Evolutionary conservation across 1,140 invertebrate species (phyloP).

Genomic region (Mesaphorura yosii): DNA sequence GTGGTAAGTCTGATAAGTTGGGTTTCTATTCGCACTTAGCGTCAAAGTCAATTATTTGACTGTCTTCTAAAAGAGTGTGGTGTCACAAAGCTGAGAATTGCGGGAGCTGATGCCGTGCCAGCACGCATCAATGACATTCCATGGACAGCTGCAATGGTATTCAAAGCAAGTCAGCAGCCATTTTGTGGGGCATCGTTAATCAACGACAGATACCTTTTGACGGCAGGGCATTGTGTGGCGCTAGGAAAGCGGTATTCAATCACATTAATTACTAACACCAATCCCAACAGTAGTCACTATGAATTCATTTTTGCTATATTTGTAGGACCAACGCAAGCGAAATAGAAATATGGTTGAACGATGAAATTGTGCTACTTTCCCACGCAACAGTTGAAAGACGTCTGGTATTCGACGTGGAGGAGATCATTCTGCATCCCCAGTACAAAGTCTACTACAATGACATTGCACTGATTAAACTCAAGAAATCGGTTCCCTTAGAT

Average conservation of each 20-base stretch:
- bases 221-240: constrained; percentile 32
- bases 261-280: neutral
- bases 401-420: neutral
- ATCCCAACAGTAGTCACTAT: neutral
- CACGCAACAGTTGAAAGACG: constrained; percentile 1
- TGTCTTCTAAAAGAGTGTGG: neutral
- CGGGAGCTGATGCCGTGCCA: neutral
- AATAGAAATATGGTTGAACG: constrained; percentile 7
- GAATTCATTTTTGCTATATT: neutral
- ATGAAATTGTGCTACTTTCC: constrained; percentile 1
- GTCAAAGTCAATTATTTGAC: neutral
- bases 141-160: constrained; percentile 9
- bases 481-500: neutral
- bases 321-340: neutral
- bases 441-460: constrained; percentile 6
- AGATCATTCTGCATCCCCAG: neutral
- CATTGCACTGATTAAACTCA: constrained; percentile 7
- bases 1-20: neutral
- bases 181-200: constrained; percentile 26
- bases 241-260: constrained; percentile 17
- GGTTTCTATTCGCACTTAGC: neutral
- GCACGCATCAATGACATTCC: constrained; percentile 18
- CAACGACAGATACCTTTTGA: constrained; percentile 31
- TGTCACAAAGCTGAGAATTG: neutral
- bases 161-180: constrained; percentile 7